Percentiles rank a stretch among this genome's conserved stretches.
These are phyloP conservation scores for Subacronicta megacephala DNA, from an alignment of 2,888 invertebrate genomes.

Conservation along the genomic window DNA sequence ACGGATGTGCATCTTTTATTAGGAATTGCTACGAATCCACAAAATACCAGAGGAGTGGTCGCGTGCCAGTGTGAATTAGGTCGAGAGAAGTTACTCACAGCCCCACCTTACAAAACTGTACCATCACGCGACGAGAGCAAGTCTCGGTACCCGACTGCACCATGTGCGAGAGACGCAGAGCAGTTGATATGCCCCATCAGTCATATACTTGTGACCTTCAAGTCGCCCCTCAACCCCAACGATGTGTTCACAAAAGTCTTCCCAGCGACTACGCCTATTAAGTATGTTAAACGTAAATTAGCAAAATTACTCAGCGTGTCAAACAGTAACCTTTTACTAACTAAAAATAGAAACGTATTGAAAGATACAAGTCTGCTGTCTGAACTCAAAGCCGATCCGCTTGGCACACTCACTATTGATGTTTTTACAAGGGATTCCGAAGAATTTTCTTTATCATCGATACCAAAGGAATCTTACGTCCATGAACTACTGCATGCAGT, in stretches of 20 bases:
- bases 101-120: conserved; percentile 76
- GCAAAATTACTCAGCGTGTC: conserved; percentile 80
- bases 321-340: conserved; percentile 77
- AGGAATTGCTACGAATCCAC: conserved; percentile 70
- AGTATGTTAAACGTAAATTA: conserved; percentile 82
- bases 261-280: conserved; percentile 80
- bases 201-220: conserved; percentile 80
- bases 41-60: conserved; percentile 68
- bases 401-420: conserved; percentile 80
- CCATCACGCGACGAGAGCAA: conserved; percentile 66
- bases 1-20: conserved; percentile 66
- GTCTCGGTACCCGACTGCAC: conserved; percentile 77
- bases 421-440: conserved; percentile 83
- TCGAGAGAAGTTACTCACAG: conserved; percentile 82
- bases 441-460: conserved; percentile 77
- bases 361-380: conserved; percentile 78
- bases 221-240: conserved; percentile 77
- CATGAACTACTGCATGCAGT: conserved; percentile 80
- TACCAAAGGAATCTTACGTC: conserved; percentile 82
- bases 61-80: conserved; percentile 84
- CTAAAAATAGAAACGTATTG: conserved; percentile 81
- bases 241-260: conserved; percentile 83
- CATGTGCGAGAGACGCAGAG: conserved; percentile 75
- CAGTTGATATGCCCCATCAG: conserved; percentile 80
- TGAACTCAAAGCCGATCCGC: conserved; percentile 78